Percentiles rank a stretch among this genome's conserved stretches.
Evolutionary conservation across 2,888 invertebrate species (phyloP).

Genomic region (Heteromurus nitidus): DNA sequence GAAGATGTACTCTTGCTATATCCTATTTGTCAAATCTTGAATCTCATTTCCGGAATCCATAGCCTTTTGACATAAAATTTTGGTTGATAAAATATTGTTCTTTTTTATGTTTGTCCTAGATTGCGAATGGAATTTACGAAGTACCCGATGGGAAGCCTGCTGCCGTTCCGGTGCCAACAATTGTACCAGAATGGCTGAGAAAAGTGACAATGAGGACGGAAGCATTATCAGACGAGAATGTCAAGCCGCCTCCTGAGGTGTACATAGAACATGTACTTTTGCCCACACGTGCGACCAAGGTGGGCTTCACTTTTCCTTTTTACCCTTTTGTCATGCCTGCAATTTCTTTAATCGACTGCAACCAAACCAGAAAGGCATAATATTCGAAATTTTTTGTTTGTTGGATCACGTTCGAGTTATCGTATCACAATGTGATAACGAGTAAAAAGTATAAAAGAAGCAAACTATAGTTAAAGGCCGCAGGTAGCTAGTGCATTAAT

Average conservation of each 20-base stretch:
- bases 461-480: no score
- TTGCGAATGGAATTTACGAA: conserved; percentile 70
- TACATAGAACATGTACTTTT: conserved; percentile 73
- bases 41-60: no score
- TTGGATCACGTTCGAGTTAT: conserved; percentile 40
- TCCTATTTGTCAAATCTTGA: no score
- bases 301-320: conserved; percentile 57
- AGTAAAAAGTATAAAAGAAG: no score
- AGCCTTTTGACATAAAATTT: no score
- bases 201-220: conserved; percentile 69
- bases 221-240: conserved; percentile 69
- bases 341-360: conserved; percentile 14
- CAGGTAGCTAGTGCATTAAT: no score
- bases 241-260: conserved; percentile 71
- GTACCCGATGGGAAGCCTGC: conserved; percentile 73
- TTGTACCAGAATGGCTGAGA: conserved; percentile 72
- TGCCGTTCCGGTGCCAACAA: conserved; percentile 68
- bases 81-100: no score
- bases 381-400: conserved; percentile 16
- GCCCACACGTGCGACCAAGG: conserved; percentile 73
- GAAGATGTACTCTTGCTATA: no score
- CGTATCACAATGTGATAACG: not conserved
- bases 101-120: conserved; percentile 43
- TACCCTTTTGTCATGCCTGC: conserved; percentile 20
- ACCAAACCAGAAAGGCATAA: conserved; percentile 33